Conservation (phyloP, 2,888 invertebrate genomes). For the Diloba caeruleocephala region DNA sequence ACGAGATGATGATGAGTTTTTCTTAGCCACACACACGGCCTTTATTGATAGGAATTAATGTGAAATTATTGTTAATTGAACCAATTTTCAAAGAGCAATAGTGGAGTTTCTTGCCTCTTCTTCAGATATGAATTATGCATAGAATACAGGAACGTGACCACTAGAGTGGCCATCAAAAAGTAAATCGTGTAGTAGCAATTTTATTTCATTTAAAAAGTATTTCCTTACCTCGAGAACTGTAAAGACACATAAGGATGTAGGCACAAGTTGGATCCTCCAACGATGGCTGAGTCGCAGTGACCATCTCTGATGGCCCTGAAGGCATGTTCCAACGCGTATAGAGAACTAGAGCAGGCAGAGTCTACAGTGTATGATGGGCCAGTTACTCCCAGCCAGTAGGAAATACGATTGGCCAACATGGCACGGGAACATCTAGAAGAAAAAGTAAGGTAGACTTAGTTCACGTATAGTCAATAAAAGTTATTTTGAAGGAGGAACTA, state of each 20-base stretch:
- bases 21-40: no score
- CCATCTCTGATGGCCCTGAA: constrained; percentile 93
- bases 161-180: no score
- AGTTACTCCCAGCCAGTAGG: constrained; percentile 95
- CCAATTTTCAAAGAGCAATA: no score
- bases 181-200: no score
- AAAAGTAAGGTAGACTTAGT: constrained; percentile 1
- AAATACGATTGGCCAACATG: constrained; percentile 97
- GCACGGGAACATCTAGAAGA: constrained; percentile 93
- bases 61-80: no score
- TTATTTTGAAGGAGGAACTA: no score
- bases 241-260: constrained; percentile 96
- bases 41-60: no score
- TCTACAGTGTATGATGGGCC: constrained; percentile 97
- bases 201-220: background rate
- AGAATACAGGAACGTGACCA: no score
- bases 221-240: constrained; percentile 93
- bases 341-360: constrained; percentile 98
- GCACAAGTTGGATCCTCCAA: constrained; percentile 95
- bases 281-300: constrained; percentile 96
- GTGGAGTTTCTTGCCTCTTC: no score
- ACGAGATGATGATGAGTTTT: no score
- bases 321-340: constrained; percentile 95
- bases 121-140: background rate
- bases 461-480: no score